Conservation (phyloP, 2,113 vertebrate species). For the Neodontobutis hainanensis region DNA sequence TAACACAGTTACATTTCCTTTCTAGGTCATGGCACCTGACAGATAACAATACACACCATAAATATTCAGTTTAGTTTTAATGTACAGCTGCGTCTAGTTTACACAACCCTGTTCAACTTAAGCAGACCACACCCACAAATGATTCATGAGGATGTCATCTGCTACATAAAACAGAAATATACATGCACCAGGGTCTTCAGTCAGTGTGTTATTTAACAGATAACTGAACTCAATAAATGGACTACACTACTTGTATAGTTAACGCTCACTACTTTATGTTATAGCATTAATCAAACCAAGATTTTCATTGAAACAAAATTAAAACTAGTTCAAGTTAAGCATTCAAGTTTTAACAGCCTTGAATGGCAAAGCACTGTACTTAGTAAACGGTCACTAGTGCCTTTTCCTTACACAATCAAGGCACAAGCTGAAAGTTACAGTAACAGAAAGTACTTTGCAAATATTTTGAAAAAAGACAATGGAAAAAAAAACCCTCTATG, state of each 20-base stretch:
- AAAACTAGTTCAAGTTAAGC: not conserved
- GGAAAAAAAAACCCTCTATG: slow-evolving; percentile 27
- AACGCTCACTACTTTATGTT: not conserved
- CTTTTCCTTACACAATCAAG: not conserved
- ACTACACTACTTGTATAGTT: slow-evolving; percentile 11
- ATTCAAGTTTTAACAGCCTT: not conserved
- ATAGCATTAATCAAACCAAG: slow-evolving; percentile 1
- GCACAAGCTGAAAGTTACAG: not conserved
- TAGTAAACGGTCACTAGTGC: not conserved
- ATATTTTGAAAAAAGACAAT: not conserved
- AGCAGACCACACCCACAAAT: slow-evolving; percentile 25
- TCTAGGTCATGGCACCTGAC: not conserved
- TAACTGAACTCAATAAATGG: slow-evolving; percentile 8
- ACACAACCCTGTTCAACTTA: slow-evolving; percentile 24
- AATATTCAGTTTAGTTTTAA: slow-evolving; percentile 12
- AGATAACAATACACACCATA: slow-evolving; percentile 17
- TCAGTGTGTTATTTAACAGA: slow-evolving; percentile 26
- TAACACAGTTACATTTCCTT: slow-evolving; percentile 20
- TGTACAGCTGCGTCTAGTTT: slow-evolving; percentile 35
- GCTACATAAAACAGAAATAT: slow-evolving; percentile 39
- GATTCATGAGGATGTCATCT: slow-evolving; percentile 51
- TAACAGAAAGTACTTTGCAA: not conserved
- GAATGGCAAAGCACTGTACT: not conserved
- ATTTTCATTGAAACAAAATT: not conserved
- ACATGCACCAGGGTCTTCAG: slow-evolving; percentile 2